phyloP scores from a whole-genome alignment of 2,797 vertebrate genomes.

The Tapera naevia region DNA sequence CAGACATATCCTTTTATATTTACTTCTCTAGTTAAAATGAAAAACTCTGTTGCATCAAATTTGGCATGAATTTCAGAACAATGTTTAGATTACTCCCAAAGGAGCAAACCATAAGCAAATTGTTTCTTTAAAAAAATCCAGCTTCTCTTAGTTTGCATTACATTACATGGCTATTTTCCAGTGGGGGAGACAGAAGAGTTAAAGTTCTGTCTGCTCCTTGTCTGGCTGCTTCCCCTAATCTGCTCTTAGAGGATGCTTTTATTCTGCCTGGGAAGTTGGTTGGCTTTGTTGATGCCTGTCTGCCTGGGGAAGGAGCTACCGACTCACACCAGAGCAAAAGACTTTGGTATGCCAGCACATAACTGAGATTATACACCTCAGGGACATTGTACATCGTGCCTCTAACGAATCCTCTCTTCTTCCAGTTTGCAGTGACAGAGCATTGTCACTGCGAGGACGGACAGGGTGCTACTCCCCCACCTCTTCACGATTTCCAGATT shows the following conservation, averaged over 20 bases:
- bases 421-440: rapidly evolving
- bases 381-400: background rate
- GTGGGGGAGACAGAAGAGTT: background rate
- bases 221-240: background rate
- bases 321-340: background rate
- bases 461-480: background rate
- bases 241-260: background rate
- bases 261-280: background rate
- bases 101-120: background rate
- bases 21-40: background rate
- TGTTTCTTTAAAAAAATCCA: background rate
- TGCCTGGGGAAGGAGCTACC: background rate
- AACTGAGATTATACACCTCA: background rate
- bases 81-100: background rate
- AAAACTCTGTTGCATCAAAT: background rate
- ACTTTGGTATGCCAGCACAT: background rate
- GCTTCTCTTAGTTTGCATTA: background rate
- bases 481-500: background rate
- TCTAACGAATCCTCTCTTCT: rapidly evolving
- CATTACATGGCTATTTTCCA: background rate
- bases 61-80: background rate
- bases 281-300: background rate
- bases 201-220: background rate
- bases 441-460: rapidly evolving
- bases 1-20: background rate